phyloP scores from a whole-genome alignment of 1,140 invertebrate species.

The Calephelis virginiensis region DNA sequence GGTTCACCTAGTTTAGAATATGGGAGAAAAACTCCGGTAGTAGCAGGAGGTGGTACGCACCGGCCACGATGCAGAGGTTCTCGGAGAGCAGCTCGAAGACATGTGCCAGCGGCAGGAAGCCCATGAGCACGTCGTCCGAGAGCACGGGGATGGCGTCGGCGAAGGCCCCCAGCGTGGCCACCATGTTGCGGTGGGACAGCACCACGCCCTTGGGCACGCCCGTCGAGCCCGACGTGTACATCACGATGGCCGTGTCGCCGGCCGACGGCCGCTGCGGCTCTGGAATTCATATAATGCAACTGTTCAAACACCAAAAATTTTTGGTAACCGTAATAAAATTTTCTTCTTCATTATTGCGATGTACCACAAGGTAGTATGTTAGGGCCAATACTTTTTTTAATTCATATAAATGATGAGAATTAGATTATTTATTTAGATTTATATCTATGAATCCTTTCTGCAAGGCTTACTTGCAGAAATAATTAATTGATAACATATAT shows the following conservation, averaged over 20 bases:
- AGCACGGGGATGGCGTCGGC: constrained; percentile 86
- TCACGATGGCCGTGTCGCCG: constrained; percentile 93
- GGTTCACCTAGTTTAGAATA: no score
- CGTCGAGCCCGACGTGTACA: constrained; percentile 97
- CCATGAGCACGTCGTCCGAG: constrained; percentile 92
- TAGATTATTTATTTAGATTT: no score
- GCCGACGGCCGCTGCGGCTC: constrained; percentile 80
- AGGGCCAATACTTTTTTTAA: no score
- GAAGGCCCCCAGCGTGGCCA: constrained; percentile 93
- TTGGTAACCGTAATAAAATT: no score
- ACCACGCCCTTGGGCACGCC: constrained; percentile 93
- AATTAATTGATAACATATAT: no score
- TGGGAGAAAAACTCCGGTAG: no score
- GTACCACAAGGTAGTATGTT: no score
- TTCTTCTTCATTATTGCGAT: no score
- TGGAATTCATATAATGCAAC: constrained; percentile 33
- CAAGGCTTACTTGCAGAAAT: no score
- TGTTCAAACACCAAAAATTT: no score
- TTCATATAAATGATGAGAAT: no score
- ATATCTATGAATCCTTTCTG: no score
- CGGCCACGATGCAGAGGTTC: constrained; percentile 84
- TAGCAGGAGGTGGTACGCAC: constrained; percentile 34
- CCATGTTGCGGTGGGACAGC: constrained; percentile 94
- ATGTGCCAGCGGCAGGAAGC: constrained; percentile 97
- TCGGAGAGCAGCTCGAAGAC: constrained; percentile 96